Percentiles rank a stretch among this genome's conserved stretches.
Conservation (phyloP, 2,888 invertebrate genomes). For the Apocheima hispidaria region DNA sequence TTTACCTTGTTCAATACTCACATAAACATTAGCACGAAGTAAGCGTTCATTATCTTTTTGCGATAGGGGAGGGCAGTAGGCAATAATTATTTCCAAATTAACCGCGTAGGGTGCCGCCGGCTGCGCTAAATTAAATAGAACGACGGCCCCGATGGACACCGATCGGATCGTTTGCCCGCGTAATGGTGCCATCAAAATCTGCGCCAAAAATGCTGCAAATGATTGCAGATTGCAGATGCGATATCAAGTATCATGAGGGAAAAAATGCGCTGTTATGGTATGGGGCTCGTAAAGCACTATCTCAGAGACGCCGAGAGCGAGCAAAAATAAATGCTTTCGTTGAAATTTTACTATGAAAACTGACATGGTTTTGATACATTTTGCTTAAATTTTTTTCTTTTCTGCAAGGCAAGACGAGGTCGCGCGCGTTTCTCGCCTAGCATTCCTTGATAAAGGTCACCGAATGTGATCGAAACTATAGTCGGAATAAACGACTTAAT, state of each 20-base stretch:
- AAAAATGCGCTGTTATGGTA: too few species aligned
- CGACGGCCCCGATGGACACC: slow-evolving; percentile 70
- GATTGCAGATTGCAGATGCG: slow-evolving; percentile 47
- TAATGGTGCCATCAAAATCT: slow-evolving; percentile 78
- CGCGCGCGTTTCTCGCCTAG: too few species aligned
- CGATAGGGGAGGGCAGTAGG: slow-evolving; percentile 61
- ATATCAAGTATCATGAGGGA: slow-evolving; percentile 51
- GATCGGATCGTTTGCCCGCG: slow-evolving; percentile 58
- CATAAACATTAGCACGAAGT: slow-evolving; percentile 41
- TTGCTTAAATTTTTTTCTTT: too few species aligned
- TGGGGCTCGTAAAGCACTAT: too few species aligned
- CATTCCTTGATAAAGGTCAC: too few species aligned
- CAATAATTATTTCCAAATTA: slow-evolving; percentile 83
- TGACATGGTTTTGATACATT: too few species aligned
- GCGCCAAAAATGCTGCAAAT: slow-evolving; percentile 79
- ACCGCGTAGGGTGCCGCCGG: slow-evolving; percentile 70
- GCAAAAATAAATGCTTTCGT: too few species aligned
- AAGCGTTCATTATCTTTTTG: slow-evolving; percentile 49
- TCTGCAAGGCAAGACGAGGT: too few species aligned
- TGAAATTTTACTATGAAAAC: too few species aligned
- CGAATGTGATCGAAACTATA: too few species aligned
- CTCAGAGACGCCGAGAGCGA: too few species aligned
- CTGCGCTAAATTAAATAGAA: slow-evolving; percentile 82
- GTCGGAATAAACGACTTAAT: too few species aligned
- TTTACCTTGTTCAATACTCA: slow-evolving; percentile 13